Conservation (phyloP, 2,888 invertebrate genomes). For the Poecilobothrus nobilitatus region DNA sequence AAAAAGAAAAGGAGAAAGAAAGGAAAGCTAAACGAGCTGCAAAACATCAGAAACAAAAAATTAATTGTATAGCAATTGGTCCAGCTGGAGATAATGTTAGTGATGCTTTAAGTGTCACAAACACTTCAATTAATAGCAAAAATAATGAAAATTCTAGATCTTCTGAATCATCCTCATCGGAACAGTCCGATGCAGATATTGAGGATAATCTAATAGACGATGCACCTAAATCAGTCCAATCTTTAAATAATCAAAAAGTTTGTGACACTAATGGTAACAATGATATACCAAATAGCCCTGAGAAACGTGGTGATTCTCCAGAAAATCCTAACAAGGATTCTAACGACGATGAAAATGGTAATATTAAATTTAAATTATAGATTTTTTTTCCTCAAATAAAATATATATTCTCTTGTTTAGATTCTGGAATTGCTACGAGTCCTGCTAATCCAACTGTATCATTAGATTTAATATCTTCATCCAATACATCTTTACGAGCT, state of each 20-base stretch:
- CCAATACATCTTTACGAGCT: conserved; percentile 2
- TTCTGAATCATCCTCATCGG: conserved; percentile 47
- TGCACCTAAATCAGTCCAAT: conserved; percentile 8
- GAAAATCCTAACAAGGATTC: conserved; percentile 51
- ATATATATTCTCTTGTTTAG: conserved; percentile 25
- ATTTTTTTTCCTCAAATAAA: not conserved
- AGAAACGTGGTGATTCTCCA: conserved; percentile 51
- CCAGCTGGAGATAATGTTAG: conserved; percentile 19
- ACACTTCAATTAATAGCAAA: not conserved
- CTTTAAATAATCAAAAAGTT: conserved; percentile 11
- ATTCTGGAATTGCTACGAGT: conserved; percentile 42
- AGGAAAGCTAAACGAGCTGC: conserved; percentile 43
- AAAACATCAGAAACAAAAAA: conserved; percentile 34
- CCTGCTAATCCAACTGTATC: conserved; percentile 32
- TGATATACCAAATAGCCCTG: conserved; percentile 34
- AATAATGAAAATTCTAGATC: conserved; percentile 18
- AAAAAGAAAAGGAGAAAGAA: conserved; percentile 50
- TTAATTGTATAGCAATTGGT: conserved; percentile 23
- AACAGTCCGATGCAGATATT: conserved; percentile 70
- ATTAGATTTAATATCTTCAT: conserved; percentile 18
- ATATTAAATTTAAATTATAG: conserved; percentile 13
- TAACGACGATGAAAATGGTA: conserved; percentile 47
- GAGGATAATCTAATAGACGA: conserved; percentile 66
- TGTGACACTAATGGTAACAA: conserved; percentile 39
- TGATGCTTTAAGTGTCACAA: conserved; percentile 13